A percentile compares a stretch with the other conserved stretches of the same genome.
These are phyloP conservation scores for Steatocranus sp. DNA, from an alignment of 2,797 vertebrate species.

Conservation along the genomic window DNA sequence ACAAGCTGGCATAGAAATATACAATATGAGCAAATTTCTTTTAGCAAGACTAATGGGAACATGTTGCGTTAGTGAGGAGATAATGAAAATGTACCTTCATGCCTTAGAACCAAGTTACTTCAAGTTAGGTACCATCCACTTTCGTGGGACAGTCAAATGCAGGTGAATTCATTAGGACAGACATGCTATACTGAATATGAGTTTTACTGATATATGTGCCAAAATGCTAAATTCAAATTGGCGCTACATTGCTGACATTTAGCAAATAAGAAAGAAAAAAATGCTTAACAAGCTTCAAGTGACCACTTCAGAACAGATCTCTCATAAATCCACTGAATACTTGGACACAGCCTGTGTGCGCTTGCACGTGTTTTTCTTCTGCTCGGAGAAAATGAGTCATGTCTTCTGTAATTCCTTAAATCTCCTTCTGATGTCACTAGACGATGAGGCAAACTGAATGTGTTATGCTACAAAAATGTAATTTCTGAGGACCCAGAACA, in stretches of 20 bases:
- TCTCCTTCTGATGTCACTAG: not conserved
- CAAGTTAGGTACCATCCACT: not conserved
- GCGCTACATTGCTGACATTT: not conserved
- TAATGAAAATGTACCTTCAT: not conserved
- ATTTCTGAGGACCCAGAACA: not conserved
- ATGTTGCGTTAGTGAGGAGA: not conserved
- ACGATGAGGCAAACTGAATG: not conserved
- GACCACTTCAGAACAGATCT: not conserved
- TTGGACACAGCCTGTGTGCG: not conserved
- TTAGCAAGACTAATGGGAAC: slow-evolving; percentile 21
- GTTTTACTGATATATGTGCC: not conserved
- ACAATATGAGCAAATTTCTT: slow-evolving; percentile 17
- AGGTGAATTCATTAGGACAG: not conserved
- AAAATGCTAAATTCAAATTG: not conserved
- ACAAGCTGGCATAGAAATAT: slow-evolving; percentile 11
- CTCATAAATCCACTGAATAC: not conserved
- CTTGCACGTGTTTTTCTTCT: not conserved
- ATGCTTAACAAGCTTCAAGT: not conserved
- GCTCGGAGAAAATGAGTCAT: not conserved
- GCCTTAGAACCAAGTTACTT: not conserved
- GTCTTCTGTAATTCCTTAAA: not conserved
- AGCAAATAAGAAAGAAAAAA: not conserved
- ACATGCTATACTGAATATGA: not conserved
- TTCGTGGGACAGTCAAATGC: not conserved
- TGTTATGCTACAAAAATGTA: not conserved